Evolutionary conservation across 2,888 invertebrate genomes (phyloP), one percentile per base, ranked within the genome.

Genomic region (Pollenia angustigena): DNA sequence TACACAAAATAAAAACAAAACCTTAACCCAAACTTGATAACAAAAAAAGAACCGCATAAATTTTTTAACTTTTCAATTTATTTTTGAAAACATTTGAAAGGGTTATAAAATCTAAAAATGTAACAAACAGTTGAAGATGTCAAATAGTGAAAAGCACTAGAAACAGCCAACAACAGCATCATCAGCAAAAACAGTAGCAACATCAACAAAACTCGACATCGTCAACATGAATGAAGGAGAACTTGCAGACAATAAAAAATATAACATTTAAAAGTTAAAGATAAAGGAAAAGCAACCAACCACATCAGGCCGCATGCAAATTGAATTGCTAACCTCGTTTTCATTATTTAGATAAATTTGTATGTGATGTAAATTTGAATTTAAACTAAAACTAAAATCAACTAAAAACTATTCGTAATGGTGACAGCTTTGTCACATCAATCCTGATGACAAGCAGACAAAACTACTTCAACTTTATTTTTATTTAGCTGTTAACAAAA

Each of bases 271-370:
- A 46, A 46, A 66, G 23, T 60, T 16, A 80, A 60, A 69, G 23
- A 62, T 62, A 50, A 52, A 16, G 32, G 48, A 56, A 66, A 69
- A 4, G 0, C 50, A 58, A 58, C 50, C 62, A 64, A 58, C 50
- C 62, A 64, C 62, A 69, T 64, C 54, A 54, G 40, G 71, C 78
- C 56, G 42, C 64, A 56, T 48, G 74, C 58, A 79, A 84, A 84
- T 79, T 60, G 50, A 58, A 74, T 83, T 78, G 56, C 64, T 62
- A 76, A 78, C 64, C 66, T 78, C 52, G 48, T 60, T 50, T 72
- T 58, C 58, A 72, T 52, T 83, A 78, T 83, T 66, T 66, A 50
- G 58, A 74, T 68, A 80, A 60, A 66, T 54, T 40, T 62, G 32
- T 71, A 52, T 48, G 14, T 54, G 18, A 40, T 62, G 16, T 60